phyloP scores from a whole-genome alignment of 1,140 invertebrate genomes.

The Wasmannia auropunctata region DNA sequence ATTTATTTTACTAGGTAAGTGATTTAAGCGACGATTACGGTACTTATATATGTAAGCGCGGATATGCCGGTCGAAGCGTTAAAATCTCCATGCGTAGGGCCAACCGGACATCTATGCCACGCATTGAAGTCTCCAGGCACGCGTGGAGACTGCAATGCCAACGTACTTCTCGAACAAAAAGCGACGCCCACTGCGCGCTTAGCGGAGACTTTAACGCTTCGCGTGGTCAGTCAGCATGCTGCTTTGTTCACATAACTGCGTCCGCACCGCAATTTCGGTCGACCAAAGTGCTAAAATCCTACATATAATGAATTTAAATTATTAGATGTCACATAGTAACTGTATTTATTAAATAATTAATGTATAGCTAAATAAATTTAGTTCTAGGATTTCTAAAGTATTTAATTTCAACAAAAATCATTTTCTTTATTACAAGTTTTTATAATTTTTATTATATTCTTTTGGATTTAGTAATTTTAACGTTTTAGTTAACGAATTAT shows the following conservation, averaged over 20 bases:
- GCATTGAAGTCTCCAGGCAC: constrained; percentile 10
- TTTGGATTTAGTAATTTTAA: background rate
- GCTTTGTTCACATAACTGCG: background rate
- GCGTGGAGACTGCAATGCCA: constrained; percentile 1
- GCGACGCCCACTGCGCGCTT: constrained; percentile 2
- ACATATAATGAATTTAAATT: background rate
- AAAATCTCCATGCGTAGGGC: background rate
- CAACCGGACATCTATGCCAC: background rate
- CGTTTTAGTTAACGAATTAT: background rate
- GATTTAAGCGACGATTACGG: background rate
- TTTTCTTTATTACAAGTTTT: background rate
- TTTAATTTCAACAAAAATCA: background rate
- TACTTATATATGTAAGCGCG: background rate
- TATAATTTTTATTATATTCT: background rate
- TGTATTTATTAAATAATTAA: background rate
- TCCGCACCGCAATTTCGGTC: background rate
- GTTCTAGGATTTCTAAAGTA: background rate
- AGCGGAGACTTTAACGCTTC: constrained; percentile 10
- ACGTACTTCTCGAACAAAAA: background rate
- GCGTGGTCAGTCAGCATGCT: background rate
- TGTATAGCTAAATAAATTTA: background rate
- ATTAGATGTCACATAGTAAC: background rate
- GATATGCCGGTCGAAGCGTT: background rate
- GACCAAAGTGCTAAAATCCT: background rate
- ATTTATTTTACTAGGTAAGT: background rate